These are phyloP conservation scores for Zygaena filipendulae DNA, from an alignment of 2,888 invertebrate species.

Conservation along the genomic window DNA sequence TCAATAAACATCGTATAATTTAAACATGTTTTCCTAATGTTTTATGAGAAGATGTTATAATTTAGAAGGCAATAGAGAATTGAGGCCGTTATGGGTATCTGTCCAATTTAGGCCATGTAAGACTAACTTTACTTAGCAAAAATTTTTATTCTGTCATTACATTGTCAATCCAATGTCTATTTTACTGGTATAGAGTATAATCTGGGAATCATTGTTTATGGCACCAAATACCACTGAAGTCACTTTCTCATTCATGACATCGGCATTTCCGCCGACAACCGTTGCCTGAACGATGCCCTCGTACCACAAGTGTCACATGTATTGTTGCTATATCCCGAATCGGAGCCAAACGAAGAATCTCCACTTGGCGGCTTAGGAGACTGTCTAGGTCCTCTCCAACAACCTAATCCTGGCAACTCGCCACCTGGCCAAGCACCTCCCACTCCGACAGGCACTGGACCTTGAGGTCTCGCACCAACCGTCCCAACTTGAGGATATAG, in stretches of 20 bases:
- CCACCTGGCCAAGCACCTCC: slow-evolving; percentile 79
- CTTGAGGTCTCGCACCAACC: slow-evolving; percentile 64
- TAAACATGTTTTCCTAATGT: no score
- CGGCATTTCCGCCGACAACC: slow-evolving; percentile 58
- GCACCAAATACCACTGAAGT: slow-evolving; percentile 25
- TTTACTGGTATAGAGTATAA: slow-evolving; percentile 11
- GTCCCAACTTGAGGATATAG: slow-evolving; percentile 79
- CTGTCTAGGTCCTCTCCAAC: slow-evolving; percentile 63
- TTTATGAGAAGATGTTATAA: no score
- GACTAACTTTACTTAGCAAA: slow-evolving; percentile 25
- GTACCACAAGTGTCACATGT: slow-evolving; percentile 67
- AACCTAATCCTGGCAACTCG: slow-evolving; percentile 68
- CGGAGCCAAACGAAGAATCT: slow-evolving; percentile 84
- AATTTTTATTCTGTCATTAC: not conserved
- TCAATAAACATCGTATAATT: no score
- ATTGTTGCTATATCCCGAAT: slow-evolving; percentile 87
- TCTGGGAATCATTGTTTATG: slow-evolving; percentile 22
- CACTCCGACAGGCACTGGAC: slow-evolving; percentile 57
- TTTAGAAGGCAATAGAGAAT: slow-evolving; percentile 45
- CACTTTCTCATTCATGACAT: slow-evolving; percentile 49
- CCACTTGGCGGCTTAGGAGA: slow-evolving; percentile 73
- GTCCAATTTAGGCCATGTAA: slow-evolving; percentile 38
- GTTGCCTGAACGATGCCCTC: slow-evolving; percentile 62
- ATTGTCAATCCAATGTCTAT: slow-evolving; percentile 8
- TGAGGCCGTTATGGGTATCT: slow-evolving; percentile 36